A percentile compares a stretch with the other conserved stretches of the same genome.
Evolutionary conservation across 2,888 invertebrate species (phyloP).

Genomic region (Clitarchus hookeri): DNA sequence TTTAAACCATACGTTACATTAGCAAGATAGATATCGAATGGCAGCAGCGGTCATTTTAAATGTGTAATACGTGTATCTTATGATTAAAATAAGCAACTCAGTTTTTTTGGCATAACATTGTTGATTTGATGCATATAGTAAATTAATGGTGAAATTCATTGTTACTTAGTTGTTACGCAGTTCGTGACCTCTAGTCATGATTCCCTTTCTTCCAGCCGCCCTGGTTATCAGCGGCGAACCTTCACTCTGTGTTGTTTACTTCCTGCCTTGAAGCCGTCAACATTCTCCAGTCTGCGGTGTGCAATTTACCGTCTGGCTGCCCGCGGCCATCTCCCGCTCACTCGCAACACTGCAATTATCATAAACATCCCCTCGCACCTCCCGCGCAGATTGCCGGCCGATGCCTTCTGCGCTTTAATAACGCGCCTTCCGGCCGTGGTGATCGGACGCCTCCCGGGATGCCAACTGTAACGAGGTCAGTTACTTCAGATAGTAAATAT

Average conservation of each 20-base stretch:
- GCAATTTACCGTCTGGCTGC: background rate
- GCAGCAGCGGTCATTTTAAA: too few species aligned
- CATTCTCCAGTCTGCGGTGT: background rate
- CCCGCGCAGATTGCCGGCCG: too few species aligned
- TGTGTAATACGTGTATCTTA: too few species aligned
- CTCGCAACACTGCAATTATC: too few species aligned
- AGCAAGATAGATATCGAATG: too few species aligned
- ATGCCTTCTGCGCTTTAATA: background rate
- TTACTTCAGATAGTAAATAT: background rate
- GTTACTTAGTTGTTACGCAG: background rate
- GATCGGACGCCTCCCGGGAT: background rate
- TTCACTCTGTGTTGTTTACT: background rate
- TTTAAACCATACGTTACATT: too few species aligned
- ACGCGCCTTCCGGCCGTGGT: background rate
- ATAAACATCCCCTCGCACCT: too few species aligned
- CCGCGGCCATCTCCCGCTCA: too few species aligned
- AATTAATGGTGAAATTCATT: background rate
- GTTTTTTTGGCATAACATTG: too few species aligned
- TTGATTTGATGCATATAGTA: too few species aligned
- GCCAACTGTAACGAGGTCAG: constrained; percentile 8
- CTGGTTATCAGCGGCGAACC: background rate
- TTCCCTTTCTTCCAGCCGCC: background rate
- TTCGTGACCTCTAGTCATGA: background rate
- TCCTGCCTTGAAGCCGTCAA: background rate
- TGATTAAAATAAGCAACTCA: too few species aligned